A percentile compares a stretch with the other conserved stretches of the same genome.
Evolutionary conservation across 2,888 invertebrate genomes (phyloP).

Genomic region (Psylliodes chrysocephalus): DNA sequence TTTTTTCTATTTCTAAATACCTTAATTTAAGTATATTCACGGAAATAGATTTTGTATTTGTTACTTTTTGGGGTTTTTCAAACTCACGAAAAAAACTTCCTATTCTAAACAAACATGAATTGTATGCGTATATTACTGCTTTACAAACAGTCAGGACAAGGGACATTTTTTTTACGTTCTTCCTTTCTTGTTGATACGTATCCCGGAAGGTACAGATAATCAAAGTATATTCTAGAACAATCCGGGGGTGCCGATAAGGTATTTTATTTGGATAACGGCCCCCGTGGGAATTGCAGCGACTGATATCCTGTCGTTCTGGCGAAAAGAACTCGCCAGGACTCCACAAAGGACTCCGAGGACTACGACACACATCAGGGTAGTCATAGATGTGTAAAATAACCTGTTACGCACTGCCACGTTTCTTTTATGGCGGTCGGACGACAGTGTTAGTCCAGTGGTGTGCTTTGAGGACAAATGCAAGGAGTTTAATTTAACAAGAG

Average conservation of each 20-base stretch:
- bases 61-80: too few relatives aligned
- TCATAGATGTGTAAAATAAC: constrained; percentile 66
- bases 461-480: not conserved
- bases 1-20: too few relatives aligned
- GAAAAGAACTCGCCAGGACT: constrained; percentile 46
- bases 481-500: too few relatives aligned
- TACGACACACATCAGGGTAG: constrained; percentile 60
- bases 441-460: constrained; percentile 14
- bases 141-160: too few relatives aligned
- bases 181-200: too few relatives aligned
- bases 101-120: too few relatives aligned
- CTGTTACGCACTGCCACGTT: constrained; percentile 61
- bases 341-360: constrained; percentile 56
- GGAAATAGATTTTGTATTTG: too few relatives aligned
- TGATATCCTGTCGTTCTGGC: constrained; percentile 48
- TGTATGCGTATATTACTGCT: too few relatives aligned
- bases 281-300: constrained; percentile 47
- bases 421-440: constrained; percentile 50
- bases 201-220: too few relatives aligned
- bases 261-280: constrained; percentile 58
- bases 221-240: constrained; percentile 48
- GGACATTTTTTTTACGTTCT: too few relatives aligned
- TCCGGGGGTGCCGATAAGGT: constrained; percentile 52
- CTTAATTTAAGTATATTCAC: too few relatives aligned
- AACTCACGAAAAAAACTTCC: too few relatives aligned